Conservation (phyloP, 2,888 invertebrate species). For the Coelogynopora nodosa region DNA sequence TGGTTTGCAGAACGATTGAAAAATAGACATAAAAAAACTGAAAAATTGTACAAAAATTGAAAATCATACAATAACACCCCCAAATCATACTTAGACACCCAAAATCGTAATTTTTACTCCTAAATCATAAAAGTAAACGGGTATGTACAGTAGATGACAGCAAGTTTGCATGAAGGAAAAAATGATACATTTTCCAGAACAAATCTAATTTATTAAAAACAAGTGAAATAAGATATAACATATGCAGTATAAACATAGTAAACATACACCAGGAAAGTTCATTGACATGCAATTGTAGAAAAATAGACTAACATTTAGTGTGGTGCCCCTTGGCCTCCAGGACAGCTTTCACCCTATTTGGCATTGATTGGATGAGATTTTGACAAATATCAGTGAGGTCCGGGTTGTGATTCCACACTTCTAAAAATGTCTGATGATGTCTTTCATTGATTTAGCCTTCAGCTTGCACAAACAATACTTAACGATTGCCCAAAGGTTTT, state of each 20-base stretch:
- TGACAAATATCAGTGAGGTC: neutral
- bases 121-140: too few relatives aligned
- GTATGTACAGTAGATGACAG: too few relatives aligned
- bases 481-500: neutral
- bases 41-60: too few relatives aligned
- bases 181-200: neutral
- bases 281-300: neutral
- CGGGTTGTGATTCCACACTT: neutral
- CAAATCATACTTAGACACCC: too few relatives aligned
- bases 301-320: neutral
- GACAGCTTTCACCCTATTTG: neutral
- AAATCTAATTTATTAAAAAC: neutral
- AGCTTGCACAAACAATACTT: neutral
- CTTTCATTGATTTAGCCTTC: neutral
- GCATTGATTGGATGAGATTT: neutral
- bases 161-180: too few relatives aligned
- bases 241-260: neutral
- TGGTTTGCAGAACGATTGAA: too few relatives aligned
- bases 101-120: too few relatives aligned
- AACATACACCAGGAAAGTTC: neutral
- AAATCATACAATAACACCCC: too few relatives aligned
- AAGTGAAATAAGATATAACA: neutral
- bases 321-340: neutral
- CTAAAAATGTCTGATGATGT: neutral
- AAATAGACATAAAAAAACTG: too few relatives aligned